phyloP scores from a whole-genome alignment of 2,797 vertebrate species.

The Malacoctenus gilli region DNA sequence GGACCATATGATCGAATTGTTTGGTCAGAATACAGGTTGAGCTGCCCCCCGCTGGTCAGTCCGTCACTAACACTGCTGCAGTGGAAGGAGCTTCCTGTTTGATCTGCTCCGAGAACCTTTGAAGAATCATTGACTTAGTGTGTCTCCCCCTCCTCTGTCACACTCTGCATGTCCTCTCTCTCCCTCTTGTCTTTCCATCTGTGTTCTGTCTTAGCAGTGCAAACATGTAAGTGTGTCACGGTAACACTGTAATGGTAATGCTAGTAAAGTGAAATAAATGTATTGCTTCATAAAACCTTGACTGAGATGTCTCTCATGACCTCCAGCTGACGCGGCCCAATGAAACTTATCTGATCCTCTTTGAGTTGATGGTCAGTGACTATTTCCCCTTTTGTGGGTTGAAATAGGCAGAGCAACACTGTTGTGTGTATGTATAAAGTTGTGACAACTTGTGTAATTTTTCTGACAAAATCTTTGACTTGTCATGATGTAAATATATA shows the following conservation, averaged over 20 bases:
- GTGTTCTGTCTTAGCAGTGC: slow-evolving; percentile 16
- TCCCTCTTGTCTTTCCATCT: slow-evolving; percentile 21
- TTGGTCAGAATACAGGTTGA: too few species aligned
- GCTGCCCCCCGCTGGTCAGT: slow-evolving; percentile 18
- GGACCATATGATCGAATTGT: too few species aligned
- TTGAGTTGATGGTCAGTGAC: slow-evolving; percentile 51
- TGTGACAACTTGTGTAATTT: too few species aligned
- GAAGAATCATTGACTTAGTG: slow-evolving; percentile 66
- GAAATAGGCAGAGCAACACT: slow-evolving; percentile 21
- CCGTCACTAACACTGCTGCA: slow-evolving; percentile 48
- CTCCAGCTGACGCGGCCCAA: slow-evolving; percentile 13
- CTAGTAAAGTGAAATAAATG: too few species aligned
- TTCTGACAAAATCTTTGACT: too few species aligned
- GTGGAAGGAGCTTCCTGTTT: slow-evolving; percentile 53
- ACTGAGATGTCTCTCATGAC: slow-evolving; percentile 32
- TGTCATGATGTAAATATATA: too few species aligned
- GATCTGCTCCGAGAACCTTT: slow-evolving; percentile 52
- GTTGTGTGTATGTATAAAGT: slow-evolving; percentile 14
- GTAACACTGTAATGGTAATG: neutral
- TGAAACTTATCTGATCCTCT: slow-evolving; percentile 46
- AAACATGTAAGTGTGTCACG: slow-evolving; percentile 24
- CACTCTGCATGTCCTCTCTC: slow-evolving; percentile 41
- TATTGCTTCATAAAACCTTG: too few species aligned
- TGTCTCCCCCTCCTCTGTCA: slow-evolving; percentile 32
- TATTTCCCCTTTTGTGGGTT: slow-evolving; percentile 24